phyloP scores from a whole-genome alignment of 2,113 vertebrate species.

The Neomonachus schauinslandi region DNA sequence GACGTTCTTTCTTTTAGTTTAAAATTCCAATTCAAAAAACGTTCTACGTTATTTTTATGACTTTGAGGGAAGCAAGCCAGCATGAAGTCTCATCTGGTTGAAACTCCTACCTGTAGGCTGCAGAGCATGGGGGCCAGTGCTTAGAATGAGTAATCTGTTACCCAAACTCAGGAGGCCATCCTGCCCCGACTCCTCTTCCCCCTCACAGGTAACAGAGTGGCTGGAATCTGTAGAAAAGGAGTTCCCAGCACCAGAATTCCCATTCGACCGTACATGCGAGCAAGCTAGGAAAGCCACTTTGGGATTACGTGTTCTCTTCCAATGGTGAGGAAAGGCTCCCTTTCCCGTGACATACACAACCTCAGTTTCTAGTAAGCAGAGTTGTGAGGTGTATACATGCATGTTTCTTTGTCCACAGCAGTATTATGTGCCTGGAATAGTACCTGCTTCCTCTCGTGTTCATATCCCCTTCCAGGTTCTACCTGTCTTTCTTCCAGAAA shows the following conservation, averaged over 20 bases:
- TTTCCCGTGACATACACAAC: not conserved
- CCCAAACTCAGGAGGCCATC: not conserved
- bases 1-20: not conserved
- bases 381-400: fast-evolving
- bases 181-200: not conserved
- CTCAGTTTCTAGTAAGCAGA: not conserved
- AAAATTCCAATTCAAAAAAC: not conserved
- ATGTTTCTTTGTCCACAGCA: not conserved
- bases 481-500: not conserved
- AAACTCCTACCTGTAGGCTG: not conserved
- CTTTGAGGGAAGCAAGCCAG: fast-evolving
- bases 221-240: not conserved
- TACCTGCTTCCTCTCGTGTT: not conserved
- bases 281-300: not conserved
- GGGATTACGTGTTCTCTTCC: not conserved
- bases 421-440: fast-evolving
- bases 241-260: not conserved
- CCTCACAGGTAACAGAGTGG: not conserved
- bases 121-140: not conserved
- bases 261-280: not conserved
- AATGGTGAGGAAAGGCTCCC: not conserved
- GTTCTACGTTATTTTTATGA: not conserved
- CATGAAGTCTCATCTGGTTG: not conserved
- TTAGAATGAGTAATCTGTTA: not conserved
- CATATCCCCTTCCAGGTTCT: not conserved